A percentile compares a stretch with the other conserved stretches of the same genome.
Conservation (phyloP, 2,113 vertebrate genomes). For the Poecilia latipinna region DNA sequence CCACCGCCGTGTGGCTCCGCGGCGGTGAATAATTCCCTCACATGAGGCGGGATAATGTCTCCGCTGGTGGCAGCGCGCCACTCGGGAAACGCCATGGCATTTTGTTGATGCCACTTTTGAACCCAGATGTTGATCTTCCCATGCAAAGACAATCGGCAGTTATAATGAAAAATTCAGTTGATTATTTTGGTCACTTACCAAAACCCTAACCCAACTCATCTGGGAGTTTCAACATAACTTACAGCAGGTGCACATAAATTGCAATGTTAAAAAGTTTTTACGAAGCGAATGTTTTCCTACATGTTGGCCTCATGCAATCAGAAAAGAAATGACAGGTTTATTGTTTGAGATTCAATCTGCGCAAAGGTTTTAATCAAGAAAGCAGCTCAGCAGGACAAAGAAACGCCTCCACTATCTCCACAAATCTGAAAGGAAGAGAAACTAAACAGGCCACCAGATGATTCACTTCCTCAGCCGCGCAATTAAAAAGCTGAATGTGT, state of each 20-base stretch:
- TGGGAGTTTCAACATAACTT: background rate
- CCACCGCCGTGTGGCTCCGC: conserved; percentile 22
- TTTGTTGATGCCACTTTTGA: conserved; percentile 46
- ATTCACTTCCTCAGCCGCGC: background rate
- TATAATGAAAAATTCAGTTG: background rate
- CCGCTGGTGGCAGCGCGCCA: conserved; percentile 29
- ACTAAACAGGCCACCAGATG: background rate
- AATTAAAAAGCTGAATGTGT: background rate
- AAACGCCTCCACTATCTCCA: background rate
- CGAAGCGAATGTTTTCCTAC: background rate
- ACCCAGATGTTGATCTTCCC: conserved; percentile 13
- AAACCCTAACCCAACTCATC: too few species aligned
- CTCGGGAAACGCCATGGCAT: conserved; percentile 26
- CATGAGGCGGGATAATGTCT: conserved; percentile 49
- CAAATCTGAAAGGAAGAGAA: background rate
- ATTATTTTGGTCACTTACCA: background rate
- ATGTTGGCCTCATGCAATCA: background rate
- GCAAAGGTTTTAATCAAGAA: background rate
- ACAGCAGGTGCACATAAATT: background rate
- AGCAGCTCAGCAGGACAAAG: background rate
- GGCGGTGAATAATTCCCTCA: conserved; percentile 75
- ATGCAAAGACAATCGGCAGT: conserved; percentile 6
- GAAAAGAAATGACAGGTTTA: background rate
- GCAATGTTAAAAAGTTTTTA: too few species aligned
- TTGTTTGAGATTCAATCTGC: background rate